Evolutionary conservation across 2,113 vertebrate species (phyloP), one percentile per base, ranked within the genome.

Genomic region (Salminus brasiliensis): DNA sequence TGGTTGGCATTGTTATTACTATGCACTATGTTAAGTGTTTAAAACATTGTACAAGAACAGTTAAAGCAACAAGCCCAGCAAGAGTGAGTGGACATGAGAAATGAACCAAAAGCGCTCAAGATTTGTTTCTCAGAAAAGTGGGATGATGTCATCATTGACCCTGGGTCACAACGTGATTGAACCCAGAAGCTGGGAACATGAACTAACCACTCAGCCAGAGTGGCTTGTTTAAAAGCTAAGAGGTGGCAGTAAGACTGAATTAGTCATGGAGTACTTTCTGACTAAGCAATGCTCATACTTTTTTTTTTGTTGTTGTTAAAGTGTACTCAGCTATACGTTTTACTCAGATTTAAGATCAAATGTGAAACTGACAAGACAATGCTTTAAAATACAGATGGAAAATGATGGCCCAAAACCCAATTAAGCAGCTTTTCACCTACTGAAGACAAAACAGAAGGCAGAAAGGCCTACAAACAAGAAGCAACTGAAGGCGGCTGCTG

Each of bases 131-230:
- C 82, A 84, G 81, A 85, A 86, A 80, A 67, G 72, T 67, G 63
- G 39, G 66, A 83, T 92, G 90, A 92, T 85, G 81, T 93, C 88
- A 90, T 65, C 75, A 41, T 18, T 83, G 85, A 89, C 86, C 89
- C 87, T 29, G 72, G 80, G 27, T 84, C 76, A 85, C 88, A 85
- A 87, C 53, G 8, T 84, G 88, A 89, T 80, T 88, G 72, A 82
- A 88, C 83, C 78, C 81, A 86, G 81, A 88, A 83, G 63, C 80
- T 79, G 68, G 53, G 76, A 85, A 81, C 39, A 66, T 66, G 21
- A 80, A 69, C 47, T 34, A 55, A 78, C 52, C 66, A 21, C 18
- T 57, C 74, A 57, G 15, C 43, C 65, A 60, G 78, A n/a, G 23
- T 72, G 68, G 74, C 32, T 80, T 80, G 53, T 41, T 74, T 68